Conservation (phyloP, 2,113 vertebrate genomes). For the Chaetodon auriga region DNA sequence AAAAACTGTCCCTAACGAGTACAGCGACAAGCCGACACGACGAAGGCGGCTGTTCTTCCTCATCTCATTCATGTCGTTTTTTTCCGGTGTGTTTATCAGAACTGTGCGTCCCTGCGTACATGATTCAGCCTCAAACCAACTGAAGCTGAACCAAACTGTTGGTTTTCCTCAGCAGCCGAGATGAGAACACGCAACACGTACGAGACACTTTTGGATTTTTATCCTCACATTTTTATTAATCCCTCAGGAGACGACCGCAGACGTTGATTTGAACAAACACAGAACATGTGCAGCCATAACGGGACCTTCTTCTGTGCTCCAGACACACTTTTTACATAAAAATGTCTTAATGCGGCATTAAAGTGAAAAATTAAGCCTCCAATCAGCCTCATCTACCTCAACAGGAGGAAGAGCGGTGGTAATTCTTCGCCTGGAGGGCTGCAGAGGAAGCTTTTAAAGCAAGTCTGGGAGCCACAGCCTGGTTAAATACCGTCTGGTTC, state of each 20-base stretch:
- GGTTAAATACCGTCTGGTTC: conserved; percentile 35
- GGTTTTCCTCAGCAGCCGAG: no score
- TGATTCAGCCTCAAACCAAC: no score
- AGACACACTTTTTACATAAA: conserved; percentile 1
- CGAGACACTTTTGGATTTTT: neutral
- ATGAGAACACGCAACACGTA: no score
- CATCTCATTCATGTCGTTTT: no score
- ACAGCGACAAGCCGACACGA: no score
- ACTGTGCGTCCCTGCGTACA: no score
- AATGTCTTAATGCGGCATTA: conserved; percentile 4
- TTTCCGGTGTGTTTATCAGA: no score
- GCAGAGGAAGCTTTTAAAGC: conserved; percentile 33
- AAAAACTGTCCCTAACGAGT: no score
- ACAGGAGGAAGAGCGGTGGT: neutral
- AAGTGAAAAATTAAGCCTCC: neutral
- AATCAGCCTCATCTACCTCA: conserved; percentile 7
- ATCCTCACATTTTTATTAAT: neutral
- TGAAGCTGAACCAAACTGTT: no score
- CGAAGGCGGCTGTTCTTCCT: no score
- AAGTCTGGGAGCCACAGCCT: conserved; percentile 14
- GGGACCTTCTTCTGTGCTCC: neutral
- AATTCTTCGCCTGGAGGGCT: accelerated
- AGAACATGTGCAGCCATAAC: neutral
- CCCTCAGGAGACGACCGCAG: neutral
- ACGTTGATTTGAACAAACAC: neutral